These are phyloP conservation scores for Trissoscelio sp. DNA, from an alignment of 2,888 invertebrate genomes.

Conservation along the genomic window DNA sequence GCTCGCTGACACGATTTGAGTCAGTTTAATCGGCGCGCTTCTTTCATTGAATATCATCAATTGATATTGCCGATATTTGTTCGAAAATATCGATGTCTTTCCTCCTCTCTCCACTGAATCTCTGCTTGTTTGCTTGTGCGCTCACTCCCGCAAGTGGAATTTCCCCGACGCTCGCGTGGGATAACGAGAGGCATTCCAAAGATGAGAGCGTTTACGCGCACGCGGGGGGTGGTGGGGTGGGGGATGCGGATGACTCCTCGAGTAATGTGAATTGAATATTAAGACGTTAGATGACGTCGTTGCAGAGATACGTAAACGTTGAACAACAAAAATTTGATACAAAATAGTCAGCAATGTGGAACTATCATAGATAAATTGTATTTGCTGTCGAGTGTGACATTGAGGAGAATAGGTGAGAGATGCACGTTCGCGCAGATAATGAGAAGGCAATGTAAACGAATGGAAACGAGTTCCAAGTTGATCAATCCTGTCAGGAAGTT, in stretches of 20 bases:
- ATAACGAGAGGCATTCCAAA: constrained; percentile 66
- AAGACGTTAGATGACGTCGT: constrained; percentile 51
- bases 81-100: constrained; percentile 34
- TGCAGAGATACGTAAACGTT: too few species aligned
- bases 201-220: constrained; percentile 57
- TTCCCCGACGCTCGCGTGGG: constrained; percentile 68
- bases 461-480: constrained; percentile 20
- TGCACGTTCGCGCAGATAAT: neutral
- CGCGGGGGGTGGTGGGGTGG: neutral
- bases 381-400: neutral
- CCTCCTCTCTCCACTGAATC: constrained; percentile 13
- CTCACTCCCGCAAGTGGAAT: constrained; percentile 63
- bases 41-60: constrained; percentile 39
- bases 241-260: constrained; percentile 32
- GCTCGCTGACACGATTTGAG: neutral
- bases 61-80: constrained; percentile 50
- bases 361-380: neutral
- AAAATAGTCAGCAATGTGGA: too few species aligned
- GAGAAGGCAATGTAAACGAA: constrained; percentile 20
- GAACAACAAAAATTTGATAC: too few species aligned
- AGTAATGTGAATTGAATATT: constrained; percentile 54
- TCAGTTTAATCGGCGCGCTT: constrained; percentile 43
- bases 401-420: neutral
- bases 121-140: constrained; percentile 60
- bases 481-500: constrained; percentile 23